Percentiles rank a stretch among this genome's conserved stretches.
phyloP scores from a whole-genome alignment of 2,888 invertebrate species.

The Heliconius ethilla region DNA sequence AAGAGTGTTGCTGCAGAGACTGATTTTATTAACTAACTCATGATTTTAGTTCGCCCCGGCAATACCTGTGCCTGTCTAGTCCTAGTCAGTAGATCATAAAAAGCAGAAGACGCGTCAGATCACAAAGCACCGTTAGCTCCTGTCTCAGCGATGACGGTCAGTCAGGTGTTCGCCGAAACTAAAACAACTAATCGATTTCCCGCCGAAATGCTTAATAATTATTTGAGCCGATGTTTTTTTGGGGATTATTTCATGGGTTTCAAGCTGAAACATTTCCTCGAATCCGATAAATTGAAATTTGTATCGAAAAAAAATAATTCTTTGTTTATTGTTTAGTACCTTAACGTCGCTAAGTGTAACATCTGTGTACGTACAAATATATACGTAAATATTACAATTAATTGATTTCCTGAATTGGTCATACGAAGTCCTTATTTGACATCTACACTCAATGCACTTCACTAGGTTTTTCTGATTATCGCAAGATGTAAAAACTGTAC shows the following conservation, averaged over 20 bases:
- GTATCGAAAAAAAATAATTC: not conserved
- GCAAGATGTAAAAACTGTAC: not conserved
- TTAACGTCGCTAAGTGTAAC: not conserved
- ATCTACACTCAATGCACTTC: not conserved
- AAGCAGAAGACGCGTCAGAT: not conserved
- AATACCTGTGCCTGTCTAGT: not conserved
- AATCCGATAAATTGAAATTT: not conserved
- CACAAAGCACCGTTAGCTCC: constrained; percentile 11
- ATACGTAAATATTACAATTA: not conserved
- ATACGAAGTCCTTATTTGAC: not conserved
- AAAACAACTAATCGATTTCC: constrained; percentile 6
- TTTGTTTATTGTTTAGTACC: not conserved
- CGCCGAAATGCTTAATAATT: not conserved
- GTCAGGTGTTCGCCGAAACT: not conserved
- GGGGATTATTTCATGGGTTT: constrained; percentile 4
- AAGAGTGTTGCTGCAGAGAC: not conserved
- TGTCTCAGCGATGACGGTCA: constrained; percentile 3
- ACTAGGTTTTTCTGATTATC: not conserved
- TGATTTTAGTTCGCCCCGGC: not conserved
- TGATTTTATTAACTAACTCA: not conserved
- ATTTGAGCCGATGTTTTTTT: not conserved
- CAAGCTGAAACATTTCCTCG: not conserved
- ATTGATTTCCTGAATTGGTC: not conserved
- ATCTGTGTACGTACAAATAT: not conserved
- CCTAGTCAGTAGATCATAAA: not conserved